Percentiles rank a stretch among this genome's conserved stretches.
These are phyloP conservation scores for Heterocephalus glaber DNA, from an alignment of 2,113 vertebrate species.

Conservation along the genomic window DNA sequence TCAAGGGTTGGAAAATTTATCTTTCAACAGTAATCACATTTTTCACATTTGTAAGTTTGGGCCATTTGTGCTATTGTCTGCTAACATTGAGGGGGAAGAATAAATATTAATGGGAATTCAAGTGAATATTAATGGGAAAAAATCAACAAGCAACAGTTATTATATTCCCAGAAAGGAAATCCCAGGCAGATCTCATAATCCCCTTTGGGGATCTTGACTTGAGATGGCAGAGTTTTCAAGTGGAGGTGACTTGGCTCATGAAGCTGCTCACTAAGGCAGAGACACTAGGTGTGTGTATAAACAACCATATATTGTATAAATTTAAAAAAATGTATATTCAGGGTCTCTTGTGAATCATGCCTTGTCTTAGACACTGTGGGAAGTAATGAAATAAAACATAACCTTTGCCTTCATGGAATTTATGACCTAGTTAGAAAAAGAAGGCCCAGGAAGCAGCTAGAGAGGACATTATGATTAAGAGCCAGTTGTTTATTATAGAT, in stretches of 20 bases:
- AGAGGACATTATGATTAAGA: no score
- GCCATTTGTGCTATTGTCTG: neutral
- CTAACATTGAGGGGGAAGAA: neutral
- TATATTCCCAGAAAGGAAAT: neutral
- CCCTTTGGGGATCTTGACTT: neutral
- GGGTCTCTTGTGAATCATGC: neutral
- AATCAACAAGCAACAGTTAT: neutral
- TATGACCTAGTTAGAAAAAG: neutral
- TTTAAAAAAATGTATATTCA: neutral
- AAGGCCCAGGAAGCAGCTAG: neutral
- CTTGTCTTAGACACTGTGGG: neutral
- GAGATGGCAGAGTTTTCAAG: neutral
- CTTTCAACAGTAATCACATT: constrained; percentile 1
- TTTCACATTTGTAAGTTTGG: constrained; percentile 14
- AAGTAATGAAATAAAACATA: neutral
- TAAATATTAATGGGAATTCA: neutral
- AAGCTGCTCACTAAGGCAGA: neutral
- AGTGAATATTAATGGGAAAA: neutral
- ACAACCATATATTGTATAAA: neutral
- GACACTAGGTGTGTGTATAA: neutral
- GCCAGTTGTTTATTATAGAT: neutral
- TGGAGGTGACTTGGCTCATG: neutral
- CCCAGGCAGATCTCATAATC: neutral
- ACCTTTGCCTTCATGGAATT: neutral
- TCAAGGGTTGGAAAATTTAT: neutral